Base-by-base conservation (phyloP, 2,888 invertebrate genomes). In the Drosophila fungiperda region DNA sequence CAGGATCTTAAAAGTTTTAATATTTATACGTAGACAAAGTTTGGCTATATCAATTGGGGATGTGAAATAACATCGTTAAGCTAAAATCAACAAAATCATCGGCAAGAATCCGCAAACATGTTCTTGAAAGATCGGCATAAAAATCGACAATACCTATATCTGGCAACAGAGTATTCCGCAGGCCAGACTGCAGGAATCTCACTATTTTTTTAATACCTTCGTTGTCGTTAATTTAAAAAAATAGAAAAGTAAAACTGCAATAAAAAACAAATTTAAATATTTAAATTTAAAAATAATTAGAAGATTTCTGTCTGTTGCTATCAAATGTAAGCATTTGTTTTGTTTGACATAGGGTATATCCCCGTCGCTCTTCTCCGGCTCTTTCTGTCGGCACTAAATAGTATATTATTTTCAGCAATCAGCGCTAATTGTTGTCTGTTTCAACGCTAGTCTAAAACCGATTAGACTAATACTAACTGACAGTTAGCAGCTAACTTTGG, bases 381-480 rank as follows among this genome's bases (percentile, higher is more conserved):
- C 17, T 15, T 15, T 23, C 23, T 8, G 45, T 8, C 15, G 45
- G 29, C 62, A 40, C 1, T 23, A 17, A 50, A 35, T 23, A 57
- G 53, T 20, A 35, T 59, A 53, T 64, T 63, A 54, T 40, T 57
- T 38, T 53, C 57, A 58, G 62, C 54, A 70, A 71, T 80, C 66
- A 61, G 66, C 57, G 45, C 42, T 81, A 81, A 80, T 77, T 80
- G 53, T 57, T 35, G 65, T 29, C 33, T 42, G 45, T 49, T 33
- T 40, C 53, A 57, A 38, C 32, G 64, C 20, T 32, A 33, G 55
- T 45, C 15, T 33, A 3, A 33, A 33, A 20, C 33, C 15, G 52
- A 52, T 52, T 33, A 52, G 15, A 52, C 32, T 20, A 32, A 20
- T 20, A 9, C 53, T 53, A 53, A 35, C 53, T 15, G 48, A 12